phyloP scores from a whole-genome alignment of 1,140 invertebrate genomes.

The Aethina tumida region DNA sequence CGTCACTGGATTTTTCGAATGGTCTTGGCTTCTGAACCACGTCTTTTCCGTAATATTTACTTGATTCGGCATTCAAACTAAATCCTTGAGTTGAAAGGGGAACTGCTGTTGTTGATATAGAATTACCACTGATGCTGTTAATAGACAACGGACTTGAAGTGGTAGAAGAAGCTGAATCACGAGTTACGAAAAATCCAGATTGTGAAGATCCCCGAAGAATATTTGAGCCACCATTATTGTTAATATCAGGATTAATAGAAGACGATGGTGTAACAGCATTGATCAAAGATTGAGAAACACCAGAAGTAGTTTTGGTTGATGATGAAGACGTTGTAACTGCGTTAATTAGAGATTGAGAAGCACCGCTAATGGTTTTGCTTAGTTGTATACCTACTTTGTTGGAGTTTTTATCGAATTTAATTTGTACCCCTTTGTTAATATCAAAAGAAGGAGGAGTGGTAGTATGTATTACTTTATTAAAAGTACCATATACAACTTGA shows the following conservation, averaged over 20 bases:
- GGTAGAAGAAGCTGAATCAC: conserved; percentile 16
- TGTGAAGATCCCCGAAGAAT: no score
- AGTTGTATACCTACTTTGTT: conserved; percentile 16
- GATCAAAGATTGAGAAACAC: no score
- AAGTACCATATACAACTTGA: no score
- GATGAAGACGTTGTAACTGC: neutral
- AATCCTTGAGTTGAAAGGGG: no score
- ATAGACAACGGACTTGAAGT: conserved; percentile 20
- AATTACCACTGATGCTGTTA: neutral
- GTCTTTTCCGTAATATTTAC: conserved; percentile 4
- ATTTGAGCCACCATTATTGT: no score
- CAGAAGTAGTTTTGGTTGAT: neutral
- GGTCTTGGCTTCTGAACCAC: conserved; percentile 24
- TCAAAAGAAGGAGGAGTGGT: no score
- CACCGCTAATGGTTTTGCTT: conserved; percentile 15
- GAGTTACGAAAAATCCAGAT: neutral
- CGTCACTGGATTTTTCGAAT: conserved; percentile 13
- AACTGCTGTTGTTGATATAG: conserved; percentile 18
- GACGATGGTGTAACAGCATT: no score
- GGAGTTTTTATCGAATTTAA: conserved; percentile 14
- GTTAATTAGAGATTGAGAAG: conserved; percentile 7
- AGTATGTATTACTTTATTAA: no score
- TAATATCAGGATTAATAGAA: no score
- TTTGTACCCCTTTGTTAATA: conserved; percentile 10
- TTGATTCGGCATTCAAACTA: neutral